A percentile compares a stretch with the other conserved stretches of the same genome.
These are phyloP conservation scores for Calliphora vomitoria DNA, from an alignment of 2,888 invertebrate genomes.

Conservation along the genomic window DNA sequence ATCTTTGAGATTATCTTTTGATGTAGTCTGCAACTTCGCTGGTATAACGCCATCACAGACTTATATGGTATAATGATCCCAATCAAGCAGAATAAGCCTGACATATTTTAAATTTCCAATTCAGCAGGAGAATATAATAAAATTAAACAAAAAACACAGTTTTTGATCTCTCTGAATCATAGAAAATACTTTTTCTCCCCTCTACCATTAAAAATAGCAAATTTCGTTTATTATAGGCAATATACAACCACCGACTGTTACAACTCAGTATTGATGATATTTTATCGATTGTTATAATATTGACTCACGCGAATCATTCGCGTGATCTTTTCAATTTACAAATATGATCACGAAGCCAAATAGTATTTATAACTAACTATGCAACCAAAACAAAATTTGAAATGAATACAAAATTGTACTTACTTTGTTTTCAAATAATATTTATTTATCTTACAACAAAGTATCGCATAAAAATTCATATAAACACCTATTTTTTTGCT, in stretches of 20 bases:
- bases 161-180: background rate
- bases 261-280: constrained; percentile 45
- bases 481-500: constrained; percentile 40
- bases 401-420: constrained; percentile 21
- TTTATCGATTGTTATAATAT: constrained; percentile 62
- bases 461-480: constrained; percentile 43
- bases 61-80: background rate
- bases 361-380: background rate
- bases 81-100: too few relatives aligned
- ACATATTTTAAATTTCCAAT: too few relatives aligned
- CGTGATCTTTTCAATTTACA: constrained; percentile 74
- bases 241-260: constrained; percentile 16
- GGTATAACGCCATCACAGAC: too few relatives aligned
- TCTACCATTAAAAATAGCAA: background rate
- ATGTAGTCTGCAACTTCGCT: too few relatives aligned
- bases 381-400: background rate
- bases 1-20: too few relatives aligned
- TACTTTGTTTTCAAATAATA: constrained; percentile 27
- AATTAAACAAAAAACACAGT: too few relatives aligned
- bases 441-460: constrained; percentile 57
- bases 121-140: too few relatives aligned
- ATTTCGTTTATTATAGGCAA: constrained; percentile 15
- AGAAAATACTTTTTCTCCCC: background rate
- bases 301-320: constrained; percentile 69
- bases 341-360: constrained; percentile 69